Evolutionary conservation across 2,113 vertebrate species (phyloP), one percentile per base, ranked within the genome.

Genomic region (Pelodiscus sinensis): DNA sequence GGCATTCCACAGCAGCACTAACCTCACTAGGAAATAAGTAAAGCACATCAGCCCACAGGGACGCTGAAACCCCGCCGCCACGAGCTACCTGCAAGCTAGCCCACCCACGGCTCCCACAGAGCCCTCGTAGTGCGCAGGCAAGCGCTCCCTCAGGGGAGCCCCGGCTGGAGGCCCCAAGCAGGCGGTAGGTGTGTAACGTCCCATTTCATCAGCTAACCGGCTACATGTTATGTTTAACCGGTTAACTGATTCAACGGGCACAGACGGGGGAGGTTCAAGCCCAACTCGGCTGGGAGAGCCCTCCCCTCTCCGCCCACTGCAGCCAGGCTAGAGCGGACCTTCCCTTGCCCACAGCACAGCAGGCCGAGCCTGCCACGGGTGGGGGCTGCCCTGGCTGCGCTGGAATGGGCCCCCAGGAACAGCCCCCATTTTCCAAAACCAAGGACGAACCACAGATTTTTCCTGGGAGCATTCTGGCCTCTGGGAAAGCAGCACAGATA

Each of bases 1-100:
- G 65, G 16, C n/a, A 35, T 16, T 29, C n/a, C 18, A 18, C 73
- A 44, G 21, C 73, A 44, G 22, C 11, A 75, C 25, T 54, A 38
- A 86, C 6, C 54, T 62, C 31, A 9, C 7, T 51, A 19, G 58
- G 25, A 77, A 57, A 62, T 18, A 0, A 0, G 62, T 13, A 8
- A 44, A 19, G 27, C 5, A 2, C 57, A 31, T 6, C 10, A 8
- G 54, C 0, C 3, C 57, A n/a, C 31, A 0, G 0, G 16, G 4
- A 80, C 0, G 1, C 24, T 2, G 8, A 82, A 35, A 9, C 16
- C 16, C 13, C 8, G 65, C 38, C 54, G 65, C 11, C 24, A 1
- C 0, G 10, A 84, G 27, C 13, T 19, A 9, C 31, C 77, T 84
- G 77, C 79, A 57, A 24, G 31, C 29, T 68, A 57, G 14, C n/a